Conservation (phyloP, 2,888 invertebrate species). For the Steromphala cineraria region DNA sequence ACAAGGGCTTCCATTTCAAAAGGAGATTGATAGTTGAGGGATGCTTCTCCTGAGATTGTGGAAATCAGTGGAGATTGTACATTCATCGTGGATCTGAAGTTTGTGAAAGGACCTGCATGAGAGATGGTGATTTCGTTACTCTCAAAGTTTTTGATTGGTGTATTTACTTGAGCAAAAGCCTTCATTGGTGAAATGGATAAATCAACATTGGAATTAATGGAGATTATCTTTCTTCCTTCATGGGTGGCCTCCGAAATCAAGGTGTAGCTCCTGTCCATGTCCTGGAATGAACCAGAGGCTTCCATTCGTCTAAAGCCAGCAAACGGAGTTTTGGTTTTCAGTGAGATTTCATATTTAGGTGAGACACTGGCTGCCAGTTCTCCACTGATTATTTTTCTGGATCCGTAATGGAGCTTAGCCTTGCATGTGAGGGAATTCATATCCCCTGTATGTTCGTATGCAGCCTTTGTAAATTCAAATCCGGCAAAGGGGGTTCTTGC, state of each 20-base stretch:
- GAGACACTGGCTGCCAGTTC: not conserved
- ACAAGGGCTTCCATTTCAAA: slow-evolving; percentile 22
- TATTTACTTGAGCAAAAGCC: slow-evolving; percentile 25
- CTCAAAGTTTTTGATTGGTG: slow-evolving; percentile 36
- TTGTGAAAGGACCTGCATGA: slow-evolving; percentile 26
- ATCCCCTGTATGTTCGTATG: slow-evolving; percentile 25
- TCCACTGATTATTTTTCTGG: not conserved
- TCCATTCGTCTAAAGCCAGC: not conserved
- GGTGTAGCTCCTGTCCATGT: not conserved
- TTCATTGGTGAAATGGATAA: slow-evolving; percentile 21
- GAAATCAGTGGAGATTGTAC: slow-evolving; percentile 31
- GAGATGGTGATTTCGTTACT: slow-evolving; percentile 32
- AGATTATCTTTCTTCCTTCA: not conserved
- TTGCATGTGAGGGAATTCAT: slow-evolving; percentile 26
- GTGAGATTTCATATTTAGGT: not conserved
- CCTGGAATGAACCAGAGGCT: slow-evolving; percentile 11
- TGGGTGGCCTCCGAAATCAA: not conserved
- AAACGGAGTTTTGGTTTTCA: slow-evolving; percentile 6
- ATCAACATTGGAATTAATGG: slow-evolving; percentile 24
- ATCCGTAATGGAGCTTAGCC: slow-evolving; percentile 20
- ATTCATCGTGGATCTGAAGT: slow-evolving; percentile 31
- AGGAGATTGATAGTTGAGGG: slow-evolving; percentile 25
- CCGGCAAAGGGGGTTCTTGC: slow-evolving; percentile 52
- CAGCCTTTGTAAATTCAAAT: slow-evolving; percentile 18
- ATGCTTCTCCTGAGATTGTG: slow-evolving; percentile 23